Evolutionary conservation across 2,888 invertebrate genomes (phyloP), one percentile per base, ranked within the genome.

Genomic region (Stenolophus ochropezus): DNA sequence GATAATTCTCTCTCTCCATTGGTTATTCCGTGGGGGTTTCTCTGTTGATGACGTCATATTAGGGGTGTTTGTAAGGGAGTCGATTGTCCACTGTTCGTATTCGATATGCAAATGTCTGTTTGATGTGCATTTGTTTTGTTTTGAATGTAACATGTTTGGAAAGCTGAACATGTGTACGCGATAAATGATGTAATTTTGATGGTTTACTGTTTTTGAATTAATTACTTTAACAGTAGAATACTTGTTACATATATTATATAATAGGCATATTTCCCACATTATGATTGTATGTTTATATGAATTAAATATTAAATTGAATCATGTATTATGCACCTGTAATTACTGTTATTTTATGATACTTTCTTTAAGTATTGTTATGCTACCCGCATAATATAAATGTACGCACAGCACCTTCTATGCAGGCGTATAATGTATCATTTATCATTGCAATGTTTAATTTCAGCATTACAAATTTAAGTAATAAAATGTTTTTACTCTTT

Each of bases 31-130:
- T 16, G 18, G 65, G 65, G 65, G 5, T 33, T 65, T 18, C 27
- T 4, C 58, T 58, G 8, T 58, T 53, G 53, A 25, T 65, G 27
- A 65, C 65, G 65, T 65, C 33, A 65, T 8, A 16, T 16, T 65
- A 65, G 65, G 65, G 61, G 61, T 27, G 65, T 56, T 51, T 18
- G 20, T 1, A 11, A 18, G 21, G 18, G 56, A 20, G 21, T 11
- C 61, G 14, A 23, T 47, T 23, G 73, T 49, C 21, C 6, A 25
- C 23, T 73, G 21, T 73, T 23, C 18, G 16, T 42, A 42, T 11
- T 47, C 73, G 47, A 73, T 73, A 73, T 73, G 73, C 42, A 73
- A 73, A 61, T 61, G 56, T 56, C 51, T 51, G 20, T 56, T 56
- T 56, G 56, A 18, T 71, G 47, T 47, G 42, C 73, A n/a, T 47